Evolutionary conservation across 2,797 vertebrate species (phyloP).

Genomic region (Darevskia nairensis): DNA sequence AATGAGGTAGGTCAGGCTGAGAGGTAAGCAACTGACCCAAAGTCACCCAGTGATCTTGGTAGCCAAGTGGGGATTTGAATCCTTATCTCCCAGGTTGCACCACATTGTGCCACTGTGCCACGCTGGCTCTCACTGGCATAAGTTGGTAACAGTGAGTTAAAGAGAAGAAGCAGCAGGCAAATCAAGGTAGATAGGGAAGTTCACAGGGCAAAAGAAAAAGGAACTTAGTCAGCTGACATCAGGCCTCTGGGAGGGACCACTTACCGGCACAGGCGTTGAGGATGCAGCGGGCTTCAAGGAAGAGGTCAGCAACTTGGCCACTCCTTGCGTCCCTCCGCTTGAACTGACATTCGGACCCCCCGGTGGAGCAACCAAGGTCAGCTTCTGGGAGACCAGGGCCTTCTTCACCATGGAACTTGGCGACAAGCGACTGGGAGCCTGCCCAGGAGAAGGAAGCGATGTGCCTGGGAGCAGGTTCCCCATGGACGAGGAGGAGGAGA

Average conservation of each 20-base stretch:
- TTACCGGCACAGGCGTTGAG: constrained; percentile 82
- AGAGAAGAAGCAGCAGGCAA: neutral
- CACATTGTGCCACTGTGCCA: too few species aligned
- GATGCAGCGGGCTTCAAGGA: constrained; percentile 80
- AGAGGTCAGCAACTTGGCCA: constrained; percentile 85
- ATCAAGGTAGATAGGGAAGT: too few species aligned
- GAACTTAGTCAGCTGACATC: neutral
- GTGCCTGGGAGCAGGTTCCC: constrained; percentile 62
- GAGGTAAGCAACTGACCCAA: too few species aligned
- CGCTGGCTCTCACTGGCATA: too few species aligned
- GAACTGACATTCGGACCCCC: constrained; percentile 83
- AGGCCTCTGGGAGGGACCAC: constrained; percentile 39
- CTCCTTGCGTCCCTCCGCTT: constrained; percentile 83
- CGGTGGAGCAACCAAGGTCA: constrained; percentile 84
- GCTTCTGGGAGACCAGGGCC: constrained; percentile 78
- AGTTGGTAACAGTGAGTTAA: neutral
- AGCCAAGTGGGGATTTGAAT: too few species aligned
- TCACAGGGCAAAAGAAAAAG: neutral
- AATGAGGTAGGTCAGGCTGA: too few species aligned
- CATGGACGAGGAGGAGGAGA: constrained; percentile 56
- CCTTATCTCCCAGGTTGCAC: too few species aligned
- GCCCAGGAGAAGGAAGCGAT: constrained; percentile 64
- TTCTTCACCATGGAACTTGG: constrained; percentile 75
- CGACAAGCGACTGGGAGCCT: constrained; percentile 59
- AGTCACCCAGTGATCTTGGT: too few species aligned